A percentile compares a stretch with the other conserved stretches of the same genome.
Conservation (phyloP, 2,113 vertebrate species). For the Sebastes fasciatus region DNA sequence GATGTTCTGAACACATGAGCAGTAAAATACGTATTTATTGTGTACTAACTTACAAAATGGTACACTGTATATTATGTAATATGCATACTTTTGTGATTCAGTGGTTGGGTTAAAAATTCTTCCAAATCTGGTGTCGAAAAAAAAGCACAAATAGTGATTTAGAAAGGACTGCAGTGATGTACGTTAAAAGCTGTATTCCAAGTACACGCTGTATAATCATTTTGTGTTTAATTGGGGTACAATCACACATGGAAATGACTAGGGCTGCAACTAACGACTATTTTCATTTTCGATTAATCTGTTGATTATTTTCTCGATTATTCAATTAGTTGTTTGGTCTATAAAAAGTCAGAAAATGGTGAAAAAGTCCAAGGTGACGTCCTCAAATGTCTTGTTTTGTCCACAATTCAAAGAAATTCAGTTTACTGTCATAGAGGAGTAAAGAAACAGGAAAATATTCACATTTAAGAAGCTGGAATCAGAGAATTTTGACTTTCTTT, state of each 20-base stretch:
- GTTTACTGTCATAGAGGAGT: no score
- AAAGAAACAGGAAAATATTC: no score
- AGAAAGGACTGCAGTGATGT: constrained; percentile 3
- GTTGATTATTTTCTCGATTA: no score
- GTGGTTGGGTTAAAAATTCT: constrained; percentile 5
- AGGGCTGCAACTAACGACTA: no score
- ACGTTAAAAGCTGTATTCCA: neutral
- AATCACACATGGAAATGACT: constrained; percentile 6
- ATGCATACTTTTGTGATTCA: neutral
- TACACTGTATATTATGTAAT: constrained; percentile 1
- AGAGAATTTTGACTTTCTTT: no score
- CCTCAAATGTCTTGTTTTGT: no score
- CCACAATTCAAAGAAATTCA: no score
- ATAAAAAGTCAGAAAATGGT: no score
- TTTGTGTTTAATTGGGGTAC: neutral
- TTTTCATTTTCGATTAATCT: no score
- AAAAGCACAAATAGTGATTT: constrained; percentile 52
- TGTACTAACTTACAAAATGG: constrained; percentile 16
- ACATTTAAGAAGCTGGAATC: no score
- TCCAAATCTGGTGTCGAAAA: constrained; percentile 9
- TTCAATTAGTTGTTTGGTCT: no score
- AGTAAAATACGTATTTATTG: constrained; percentile 11
- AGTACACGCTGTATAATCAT: neutral
- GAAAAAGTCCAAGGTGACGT: no score
- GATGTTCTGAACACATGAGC: constrained; percentile 5